Base-by-base conservation (phyloP, 2,888 invertebrate species). In the Metallyticus violacea region DNA sequence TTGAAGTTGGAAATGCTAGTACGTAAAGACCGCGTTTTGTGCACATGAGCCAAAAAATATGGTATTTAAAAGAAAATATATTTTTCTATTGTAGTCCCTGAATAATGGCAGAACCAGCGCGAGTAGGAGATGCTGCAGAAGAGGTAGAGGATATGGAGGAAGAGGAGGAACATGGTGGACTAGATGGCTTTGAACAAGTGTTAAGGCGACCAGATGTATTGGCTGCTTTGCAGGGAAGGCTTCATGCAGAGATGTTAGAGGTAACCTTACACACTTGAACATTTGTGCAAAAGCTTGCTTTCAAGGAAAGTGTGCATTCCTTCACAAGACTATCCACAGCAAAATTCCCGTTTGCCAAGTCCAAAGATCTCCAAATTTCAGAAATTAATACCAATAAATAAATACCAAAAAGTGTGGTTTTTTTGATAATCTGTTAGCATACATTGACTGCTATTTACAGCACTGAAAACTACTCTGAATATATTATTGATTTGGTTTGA, bases 131-230 rank as follows among this genome's bases (percentile, higher is more conserved):
- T 91, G 94, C 94, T 90, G 94, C 94, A 88, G 95, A 94, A 87
- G 95, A 94, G 88, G 92, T 95, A 90, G 95, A 95, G 91, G 95
- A 95, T 79, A 94, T 94, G 77, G 95, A 95, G 88, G 95, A 95
- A 86, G 94, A 94, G 89, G 94, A 93, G 22, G 89, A 89, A 9
- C 89, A 89, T 2, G 88, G 89, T 85, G 94, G 93, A 79, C 93
- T 90, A 90, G 92, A 89, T 91, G 93, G 86, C 91, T 92, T 90
- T 92, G 92, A 89, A 90, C 92, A 91, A 92, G 92, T 92, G 87
- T 89, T 92, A 82, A 90, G 91, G 88, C 92, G 93, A 90, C 93
- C 93, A 84, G 94, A 94, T 89, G 93, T 95, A 90, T 90, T 95
- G 87, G 93, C 94, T 1, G 94, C 94, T 26, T 92, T 95, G 87